Percentiles rank a stretch among this genome's conserved stretches.
Conservation (phyloP, 30 jellyfish, hydroid and myxozoan genomes). For the Mastigias papua region DNA sequence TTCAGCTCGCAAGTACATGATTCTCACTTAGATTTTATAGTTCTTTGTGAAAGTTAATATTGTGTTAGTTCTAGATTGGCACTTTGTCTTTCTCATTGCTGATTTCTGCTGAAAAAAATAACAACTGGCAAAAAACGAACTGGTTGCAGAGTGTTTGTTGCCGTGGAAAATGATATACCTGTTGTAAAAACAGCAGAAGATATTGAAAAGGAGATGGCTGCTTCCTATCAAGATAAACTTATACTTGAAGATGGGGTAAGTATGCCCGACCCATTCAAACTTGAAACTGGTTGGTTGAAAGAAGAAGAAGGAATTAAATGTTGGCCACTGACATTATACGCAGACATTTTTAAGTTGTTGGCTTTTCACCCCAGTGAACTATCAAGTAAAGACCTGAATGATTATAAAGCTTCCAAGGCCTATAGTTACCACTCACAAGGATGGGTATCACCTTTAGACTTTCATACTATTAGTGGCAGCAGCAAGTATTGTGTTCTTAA, state of each 20-base stretch:
- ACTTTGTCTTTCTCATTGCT: too few species aligned
- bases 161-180: background rate
- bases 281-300: conserved; percentile 38
- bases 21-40: too few species aligned
- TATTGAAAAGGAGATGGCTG: background rate
- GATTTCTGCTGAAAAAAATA: too few species aligned
- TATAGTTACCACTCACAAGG: conserved; percentile 23
- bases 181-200: background rate
- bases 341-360: conserved; percentile 28
- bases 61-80: too few species aligned
- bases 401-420: conserved; percentile 54
- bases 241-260: background rate
- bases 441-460: conserved; percentile 21
- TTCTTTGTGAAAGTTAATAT: too few species aligned
- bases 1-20: too few species aligned
- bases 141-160: conserved; percentile 1
- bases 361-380: conserved; percentile 28
- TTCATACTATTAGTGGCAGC: background rate
- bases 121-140: background rate
- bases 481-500: conserved; percentile 24
- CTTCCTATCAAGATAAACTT: background rate
- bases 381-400: conserved; percentile 32
- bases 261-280: conserved; percentile 55
- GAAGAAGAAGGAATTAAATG: conserved; percentile 40
- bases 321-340: conserved; percentile 53